A percentile compares a stretch with the other conserved stretches of the same genome.
Conservation (phyloP, 2,888 invertebrate species). For the Tinea trinotella region DNA sequence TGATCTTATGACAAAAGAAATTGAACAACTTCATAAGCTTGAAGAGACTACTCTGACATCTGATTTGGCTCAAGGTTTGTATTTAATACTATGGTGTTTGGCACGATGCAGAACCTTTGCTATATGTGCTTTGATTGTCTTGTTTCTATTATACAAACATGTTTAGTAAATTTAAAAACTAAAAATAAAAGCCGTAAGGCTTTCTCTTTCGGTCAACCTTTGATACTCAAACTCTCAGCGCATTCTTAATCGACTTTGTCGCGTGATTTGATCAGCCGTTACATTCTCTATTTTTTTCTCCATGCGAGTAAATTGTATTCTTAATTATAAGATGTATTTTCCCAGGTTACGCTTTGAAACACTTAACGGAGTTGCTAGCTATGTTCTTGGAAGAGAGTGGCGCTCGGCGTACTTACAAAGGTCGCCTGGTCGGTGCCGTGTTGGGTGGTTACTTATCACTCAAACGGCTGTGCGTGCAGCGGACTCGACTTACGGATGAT, state of each 20-base stretch:
- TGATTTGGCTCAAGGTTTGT: constrained; percentile 87
- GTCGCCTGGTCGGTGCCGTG: constrained; percentile 88
- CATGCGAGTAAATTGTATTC: no score
- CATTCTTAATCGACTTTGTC: no score
- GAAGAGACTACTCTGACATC: constrained; percentile 95
- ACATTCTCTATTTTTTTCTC: no score
- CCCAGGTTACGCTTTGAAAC: constrained; percentile 88
- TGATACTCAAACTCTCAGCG: no score
- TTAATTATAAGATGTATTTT: no score
- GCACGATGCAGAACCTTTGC: background rate
- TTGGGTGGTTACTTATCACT: constrained; percentile 95
- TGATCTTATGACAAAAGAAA: constrained; percentile 89
- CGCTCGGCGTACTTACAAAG: constrained; percentile 92
- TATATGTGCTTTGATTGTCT: no score
- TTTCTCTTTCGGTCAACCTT: no score
- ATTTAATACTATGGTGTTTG: background rate
- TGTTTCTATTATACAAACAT: no score
- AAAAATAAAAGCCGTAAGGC: background rate
- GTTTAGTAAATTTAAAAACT: background rate
- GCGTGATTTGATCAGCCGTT: no score
- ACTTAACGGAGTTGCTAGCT: constrained; percentile 89
- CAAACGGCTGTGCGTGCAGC: constrained; percentile 91
- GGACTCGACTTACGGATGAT: constrained; percentile 95
- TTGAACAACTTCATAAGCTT: constrained; percentile 87
- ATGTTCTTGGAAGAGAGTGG: constrained; percentile 90